Evolutionary conservation across 2,797 vertebrate genomes (phyloP).

Genomic region (Picus viridis): DNA sequence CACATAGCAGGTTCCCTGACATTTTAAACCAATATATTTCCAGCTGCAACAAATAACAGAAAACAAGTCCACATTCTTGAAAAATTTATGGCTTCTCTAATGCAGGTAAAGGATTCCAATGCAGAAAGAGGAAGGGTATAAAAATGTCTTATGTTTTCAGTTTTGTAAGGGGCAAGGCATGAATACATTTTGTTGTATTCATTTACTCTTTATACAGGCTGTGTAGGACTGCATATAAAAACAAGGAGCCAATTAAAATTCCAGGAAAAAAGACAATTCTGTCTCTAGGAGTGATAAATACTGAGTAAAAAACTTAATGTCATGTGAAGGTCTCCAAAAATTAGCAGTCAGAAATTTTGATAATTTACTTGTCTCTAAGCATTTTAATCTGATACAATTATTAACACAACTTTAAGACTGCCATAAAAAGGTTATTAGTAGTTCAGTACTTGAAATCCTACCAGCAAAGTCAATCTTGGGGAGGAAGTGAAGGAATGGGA

Average conservation of each 20-base stretch:
- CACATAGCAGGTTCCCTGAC: slow-evolving; percentile 11
- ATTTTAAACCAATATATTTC: slow-evolving; percentile 45
- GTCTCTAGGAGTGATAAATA: background rate
- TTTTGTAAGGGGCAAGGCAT: background rate
- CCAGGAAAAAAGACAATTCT: background rate
- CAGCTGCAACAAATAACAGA: slow-evolving; percentile 20
- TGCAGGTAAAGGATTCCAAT: background rate
- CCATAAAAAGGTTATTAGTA: slow-evolving; percentile 24
- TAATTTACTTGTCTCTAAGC: background rate
- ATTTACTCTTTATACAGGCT: background rate
- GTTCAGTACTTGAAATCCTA: slow-evolving; percentile 4
- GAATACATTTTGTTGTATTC: background rate
- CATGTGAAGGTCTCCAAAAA: background rate
- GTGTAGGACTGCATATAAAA: background rate
- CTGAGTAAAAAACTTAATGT: background rate
- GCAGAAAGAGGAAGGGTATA: background rate
- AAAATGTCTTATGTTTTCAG: background rate
- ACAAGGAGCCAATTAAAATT: background rate
- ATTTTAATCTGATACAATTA: background rate
- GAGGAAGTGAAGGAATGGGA: background rate
- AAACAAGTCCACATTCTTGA: background rate
- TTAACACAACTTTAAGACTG: background rate
- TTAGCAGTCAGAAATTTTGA: background rate
- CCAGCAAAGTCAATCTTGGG: background rate
- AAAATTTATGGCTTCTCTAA: background rate